Evolutionary conservation across 2,888 invertebrate species (phyloP).

Genomic region (Augiades crinisus): DNA sequence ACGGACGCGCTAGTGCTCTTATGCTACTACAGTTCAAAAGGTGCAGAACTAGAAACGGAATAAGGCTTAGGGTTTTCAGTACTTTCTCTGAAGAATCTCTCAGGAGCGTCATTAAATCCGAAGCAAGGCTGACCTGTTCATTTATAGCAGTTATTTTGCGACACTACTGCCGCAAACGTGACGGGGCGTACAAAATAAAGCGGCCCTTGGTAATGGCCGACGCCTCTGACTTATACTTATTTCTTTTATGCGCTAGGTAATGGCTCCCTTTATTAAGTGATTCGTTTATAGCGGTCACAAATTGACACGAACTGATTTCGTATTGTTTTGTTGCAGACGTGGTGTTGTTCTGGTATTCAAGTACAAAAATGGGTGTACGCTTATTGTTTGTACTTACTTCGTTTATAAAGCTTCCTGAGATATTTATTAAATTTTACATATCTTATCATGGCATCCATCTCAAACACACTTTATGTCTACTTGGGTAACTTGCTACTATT

Average conservation of each 20-base stretch:
- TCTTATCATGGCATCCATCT: not conserved
- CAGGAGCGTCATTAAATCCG: not conserved
- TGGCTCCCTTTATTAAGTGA: constrained; percentile 65
- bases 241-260: constrained; percentile 74
- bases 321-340: constrained; percentile 44
- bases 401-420: no score
- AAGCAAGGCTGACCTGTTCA: constrained; percentile 40
- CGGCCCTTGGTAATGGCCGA: constrained; percentile 66
- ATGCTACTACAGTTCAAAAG: no score
- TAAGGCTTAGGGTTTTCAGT: no score
- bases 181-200: constrained; percentile 68
- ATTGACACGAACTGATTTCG: constrained; percentile 45
- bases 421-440: no score
- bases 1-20: no score
- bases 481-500: constrained; percentile 37
- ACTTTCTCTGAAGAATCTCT: no score
- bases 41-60: no score
- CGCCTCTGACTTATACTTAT: constrained; percentile 73
- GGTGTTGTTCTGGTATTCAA: no score
- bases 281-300: constrained; percentile 52
- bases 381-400: no score
- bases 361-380: no score
- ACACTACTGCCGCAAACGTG: constrained; percentile 68
- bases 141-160: constrained; percentile 68
- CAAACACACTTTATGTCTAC: no score